Evolutionary conservation across 1,140 invertebrate species (phyloP).

Genomic region (Diuraphis noxia): DNA sequence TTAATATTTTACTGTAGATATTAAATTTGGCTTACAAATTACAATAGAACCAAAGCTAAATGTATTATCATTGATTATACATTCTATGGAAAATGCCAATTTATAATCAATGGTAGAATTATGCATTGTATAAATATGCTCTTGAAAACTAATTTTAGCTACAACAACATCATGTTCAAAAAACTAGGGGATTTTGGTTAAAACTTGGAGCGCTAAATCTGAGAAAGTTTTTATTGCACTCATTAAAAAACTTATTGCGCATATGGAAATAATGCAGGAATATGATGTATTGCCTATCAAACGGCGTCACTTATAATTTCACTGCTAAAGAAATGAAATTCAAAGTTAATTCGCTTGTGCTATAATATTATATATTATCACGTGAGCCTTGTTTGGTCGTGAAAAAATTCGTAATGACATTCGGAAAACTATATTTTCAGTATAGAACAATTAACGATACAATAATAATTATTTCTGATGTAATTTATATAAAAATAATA

Average conservation of each 20-base stretch:
- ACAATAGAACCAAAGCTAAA: neutral
- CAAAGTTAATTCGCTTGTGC: neutral
- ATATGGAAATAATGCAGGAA: neutral
- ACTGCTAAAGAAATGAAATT: neutral
- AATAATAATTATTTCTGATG: neutral
- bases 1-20: neutral
- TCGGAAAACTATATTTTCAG: neutral
- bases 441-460: neutral
- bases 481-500: neutral
- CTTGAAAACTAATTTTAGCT: neutral
- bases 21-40: neutral
- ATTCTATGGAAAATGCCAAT: neutral
- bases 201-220: neutral
- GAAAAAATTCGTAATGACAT: neutral
- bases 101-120: no score
- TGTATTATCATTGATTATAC: neutral
- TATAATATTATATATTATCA: neutral
- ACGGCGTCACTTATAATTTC: neutral
- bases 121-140: neutral
- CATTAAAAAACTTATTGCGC: no score
- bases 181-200: neutral
- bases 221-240: neutral
- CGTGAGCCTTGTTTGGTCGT: neutral
- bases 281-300: neutral
- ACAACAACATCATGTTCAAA: neutral